Evolutionary conservation across 2,113 vertebrate species (phyloP), one percentile per base, ranked within the genome.

Genomic region (Raja brachyura): DNA sequence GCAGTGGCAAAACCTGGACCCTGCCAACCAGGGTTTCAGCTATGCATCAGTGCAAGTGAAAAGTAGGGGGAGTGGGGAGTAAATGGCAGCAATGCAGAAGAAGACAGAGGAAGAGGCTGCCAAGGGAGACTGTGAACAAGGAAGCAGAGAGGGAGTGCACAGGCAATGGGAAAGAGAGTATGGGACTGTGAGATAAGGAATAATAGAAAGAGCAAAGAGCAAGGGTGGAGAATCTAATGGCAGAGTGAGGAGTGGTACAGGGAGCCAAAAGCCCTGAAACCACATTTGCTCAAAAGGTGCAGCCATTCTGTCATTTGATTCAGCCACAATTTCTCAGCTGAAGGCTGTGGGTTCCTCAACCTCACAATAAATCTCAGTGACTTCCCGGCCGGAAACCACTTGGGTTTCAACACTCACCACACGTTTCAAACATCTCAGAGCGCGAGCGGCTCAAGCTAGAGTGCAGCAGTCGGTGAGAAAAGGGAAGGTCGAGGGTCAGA

Each of bases 311-410:
- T 6, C 3, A 8, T 9, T 25, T 28, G 54, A n/a, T 25, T 11
- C 22, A 28, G 22, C 4, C 25, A 25, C 83, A n/a, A 61, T 63
- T n/a, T 88, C 83, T 31, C 59, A 31, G 56, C 28, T 13, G 4
- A 59, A 3, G 13, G 59, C 83, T 88, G 83, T 31, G 83, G 83
- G 59, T 88, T 88, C 25, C 61, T 63, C 59, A 88, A 88, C 59
- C 83, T 88, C 83, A 88, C n/a, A 88, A 88, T 61, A 63, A 63
- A 88, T 63, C 59, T 63, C 83, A 63, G 61, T 63, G 59, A 63
- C 59, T 88, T 88, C 83, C 83, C 59, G 25, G n/a, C 83, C 83
- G 83, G 83, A 88, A 88, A 88, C 83, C 83, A 13, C 83, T 31
- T 28, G 83, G 59, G 59, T 63, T 63, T 18, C 28, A 61, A 28